Conservation (phyloP, 2,888 invertebrate species). For the Ethmia dodecea region DNA sequence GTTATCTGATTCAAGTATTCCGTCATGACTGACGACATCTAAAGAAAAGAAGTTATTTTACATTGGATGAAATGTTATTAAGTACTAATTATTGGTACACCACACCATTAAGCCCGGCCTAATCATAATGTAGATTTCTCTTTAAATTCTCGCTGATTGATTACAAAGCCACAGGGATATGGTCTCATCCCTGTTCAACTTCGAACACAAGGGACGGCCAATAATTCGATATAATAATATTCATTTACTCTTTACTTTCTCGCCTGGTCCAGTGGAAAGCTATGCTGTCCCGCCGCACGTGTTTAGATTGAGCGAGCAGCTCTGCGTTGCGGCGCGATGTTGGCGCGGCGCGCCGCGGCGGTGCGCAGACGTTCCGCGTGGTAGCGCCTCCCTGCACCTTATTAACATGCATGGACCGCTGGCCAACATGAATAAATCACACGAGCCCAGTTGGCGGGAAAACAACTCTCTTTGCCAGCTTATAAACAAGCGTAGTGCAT, state of each 20-base stretch:
- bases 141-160: too few species aligned
- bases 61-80: too few species aligned
- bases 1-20: too few species aligned
- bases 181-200: not conserved
- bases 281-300: slow-evolving; percentile 26
- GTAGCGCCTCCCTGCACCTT: slow-evolving; percentile 22
- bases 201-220: not conserved
- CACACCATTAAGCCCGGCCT: too few species aligned
- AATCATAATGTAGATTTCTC: too few species aligned
- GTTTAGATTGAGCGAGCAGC: slow-evolving; percentile 23
- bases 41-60: too few species aligned
- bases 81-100: too few species aligned
- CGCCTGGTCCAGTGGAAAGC: slow-evolving; percentile 23
- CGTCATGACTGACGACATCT: too few species aligned
- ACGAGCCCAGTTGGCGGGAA: slow-evolving; percentile 44
- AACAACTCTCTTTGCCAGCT: slow-evolving; percentile 42
- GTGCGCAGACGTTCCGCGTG: slow-evolving; percentile 8
- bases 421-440: slow-evolving; percentile 48
- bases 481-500: slow-evolving; percentile 47
- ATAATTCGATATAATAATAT: not conserved
- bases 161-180: not conserved
- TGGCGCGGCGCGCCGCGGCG: slow-evolving; percentile 1
- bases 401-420: slow-evolving; percentile 45
- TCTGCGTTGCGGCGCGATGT: not conserved
- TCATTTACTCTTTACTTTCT: slow-evolving; percentile 27